Conservation (phyloP, 2,797 vertebrate species). For the Lutjanus campechanus region DNA sequence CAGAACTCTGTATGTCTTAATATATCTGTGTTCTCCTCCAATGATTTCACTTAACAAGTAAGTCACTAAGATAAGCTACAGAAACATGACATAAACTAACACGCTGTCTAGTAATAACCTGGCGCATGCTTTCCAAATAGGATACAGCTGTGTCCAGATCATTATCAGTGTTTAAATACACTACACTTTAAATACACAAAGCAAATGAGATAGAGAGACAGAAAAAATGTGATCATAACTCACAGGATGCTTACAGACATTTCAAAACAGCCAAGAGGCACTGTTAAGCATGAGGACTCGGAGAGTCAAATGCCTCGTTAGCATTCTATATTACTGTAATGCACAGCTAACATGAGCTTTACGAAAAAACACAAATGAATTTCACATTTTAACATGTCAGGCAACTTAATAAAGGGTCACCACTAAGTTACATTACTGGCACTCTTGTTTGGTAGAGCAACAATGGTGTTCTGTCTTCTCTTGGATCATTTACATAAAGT, state of each 20-base stretch:
- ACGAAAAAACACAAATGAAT: no score
- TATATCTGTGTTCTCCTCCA: background rate
- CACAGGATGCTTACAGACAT: slow-evolving; percentile 3
- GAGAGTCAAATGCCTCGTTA: background rate
- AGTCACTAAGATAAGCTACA: background rate
- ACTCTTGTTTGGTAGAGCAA: no score
- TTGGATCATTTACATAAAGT: no score
- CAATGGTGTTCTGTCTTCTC: no score
- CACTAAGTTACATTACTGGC: no score
- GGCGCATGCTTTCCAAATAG: background rate
- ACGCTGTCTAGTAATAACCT: background rate
- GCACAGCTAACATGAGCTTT: no score
- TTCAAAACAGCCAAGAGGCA: slow-evolving; percentile 4
- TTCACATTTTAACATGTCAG: no score
- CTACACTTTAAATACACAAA: background rate
- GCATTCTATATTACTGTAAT: background rate
- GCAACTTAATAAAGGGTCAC: no score
- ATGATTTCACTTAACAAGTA: background rate
- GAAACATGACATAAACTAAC: no score
- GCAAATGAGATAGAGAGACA: background rate
- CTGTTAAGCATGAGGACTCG: background rate
- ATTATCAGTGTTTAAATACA: background rate
- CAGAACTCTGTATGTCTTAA: background rate
- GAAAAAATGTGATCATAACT: background rate
- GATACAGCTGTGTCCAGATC: background rate